A percentile compares a stretch with the other conserved stretches of the same genome.
Conservation (phyloP, 30 jellyfish, hydroid and myxozoan species). For the Sanderia malayensis region DNA sequence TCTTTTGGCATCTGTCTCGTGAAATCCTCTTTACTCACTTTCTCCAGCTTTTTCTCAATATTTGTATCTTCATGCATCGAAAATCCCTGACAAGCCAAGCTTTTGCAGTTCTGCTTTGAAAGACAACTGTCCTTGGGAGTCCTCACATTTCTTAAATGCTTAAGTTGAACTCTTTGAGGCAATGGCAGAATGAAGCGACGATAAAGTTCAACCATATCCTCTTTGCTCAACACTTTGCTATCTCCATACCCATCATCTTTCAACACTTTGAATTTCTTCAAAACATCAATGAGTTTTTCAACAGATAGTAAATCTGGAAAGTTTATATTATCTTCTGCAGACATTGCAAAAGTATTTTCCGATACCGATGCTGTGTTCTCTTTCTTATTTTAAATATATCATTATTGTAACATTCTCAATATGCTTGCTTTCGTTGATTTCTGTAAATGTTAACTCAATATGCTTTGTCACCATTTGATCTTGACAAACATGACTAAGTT, state of each 20-base stretch:
- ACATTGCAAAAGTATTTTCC: too few relatives aligned
- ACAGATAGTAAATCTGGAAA: slow-evolving; percentile 23
- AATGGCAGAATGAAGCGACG: slow-evolving; percentile 21
- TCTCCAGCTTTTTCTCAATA: not conserved
- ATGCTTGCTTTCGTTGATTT: too few relatives aligned
- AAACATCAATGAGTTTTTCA: slow-evolving; percentile 2
- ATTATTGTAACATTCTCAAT: too few relatives aligned
- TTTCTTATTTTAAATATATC: too few relatives aligned
- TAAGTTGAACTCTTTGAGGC: slow-evolving; percentile 32
- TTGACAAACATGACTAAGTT: too few relatives aligned
- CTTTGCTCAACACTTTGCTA: slow-evolving; percentile 1
- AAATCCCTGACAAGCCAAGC: too few relatives aligned
- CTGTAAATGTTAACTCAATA: too few relatives aligned
- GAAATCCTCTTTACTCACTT: not conserved
- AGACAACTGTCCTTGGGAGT: not conserved
- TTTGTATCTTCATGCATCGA: too few relatives aligned
- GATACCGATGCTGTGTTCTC: too few relatives aligned
- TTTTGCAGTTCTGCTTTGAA: not conserved
- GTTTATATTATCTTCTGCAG: not conserved
- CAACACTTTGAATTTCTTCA: slow-evolving; percentile 8
- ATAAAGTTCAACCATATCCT: slow-evolving; percentile 14
- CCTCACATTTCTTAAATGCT: not conserved
- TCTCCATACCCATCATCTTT: slow-evolving; percentile 19
- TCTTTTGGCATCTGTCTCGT: not conserved
- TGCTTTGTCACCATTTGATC: too few relatives aligned